phyloP scores from a whole-genome alignment of 2,888 invertebrate species.

The Linhomoeus sp. region DNA sequence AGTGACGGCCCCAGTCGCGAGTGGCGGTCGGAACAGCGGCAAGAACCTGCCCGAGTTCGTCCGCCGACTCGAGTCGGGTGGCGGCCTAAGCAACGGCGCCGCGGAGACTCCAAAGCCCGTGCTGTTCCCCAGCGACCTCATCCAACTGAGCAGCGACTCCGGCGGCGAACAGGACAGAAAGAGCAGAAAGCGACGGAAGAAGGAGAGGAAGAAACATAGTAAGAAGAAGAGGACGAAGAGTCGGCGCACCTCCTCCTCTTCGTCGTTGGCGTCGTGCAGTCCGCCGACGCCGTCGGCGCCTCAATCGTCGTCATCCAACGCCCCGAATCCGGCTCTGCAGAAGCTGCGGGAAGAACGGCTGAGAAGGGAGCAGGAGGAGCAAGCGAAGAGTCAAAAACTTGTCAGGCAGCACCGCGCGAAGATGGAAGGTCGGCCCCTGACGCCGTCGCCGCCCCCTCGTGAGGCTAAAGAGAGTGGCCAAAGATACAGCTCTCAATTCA shows the following conservation, averaged over 20 bases:
- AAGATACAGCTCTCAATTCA: constrained; percentile 88
- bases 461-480: constrained; percentile 37
- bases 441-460: constrained; percentile 40
- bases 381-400: too few relatives aligned
- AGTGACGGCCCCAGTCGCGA: too few relatives aligned
- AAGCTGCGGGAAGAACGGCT: constrained; percentile 54
- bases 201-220: constrained; percentile 12
- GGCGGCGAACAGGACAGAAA: constrained; percentile 8
- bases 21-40: too few relatives aligned
- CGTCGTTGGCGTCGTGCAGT: constrained; percentile 8
- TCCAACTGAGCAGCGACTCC: constrained; percentile 10
- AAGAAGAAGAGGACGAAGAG: constrained; percentile 15
- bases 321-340: constrained; percentile 34
- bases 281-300: constrained; percentile 6
- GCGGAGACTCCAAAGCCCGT: too few relatives aligned
- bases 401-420: too few relatives aligned
- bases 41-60: constrained; percentile 3
- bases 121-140: too few relatives aligned
- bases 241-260: constrained; percentile 16
- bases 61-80: too few relatives aligned
- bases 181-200: constrained; percentile 9
- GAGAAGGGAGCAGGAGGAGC: constrained; percentile 46
- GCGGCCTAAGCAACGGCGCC: too few relatives aligned
- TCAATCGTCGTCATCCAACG: constrained; percentile 7
- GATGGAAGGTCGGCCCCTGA: constrained; percentile 30